Conservation (phyloP, 1,140 invertebrate genomes). For the Bombus huntii region DNA sequence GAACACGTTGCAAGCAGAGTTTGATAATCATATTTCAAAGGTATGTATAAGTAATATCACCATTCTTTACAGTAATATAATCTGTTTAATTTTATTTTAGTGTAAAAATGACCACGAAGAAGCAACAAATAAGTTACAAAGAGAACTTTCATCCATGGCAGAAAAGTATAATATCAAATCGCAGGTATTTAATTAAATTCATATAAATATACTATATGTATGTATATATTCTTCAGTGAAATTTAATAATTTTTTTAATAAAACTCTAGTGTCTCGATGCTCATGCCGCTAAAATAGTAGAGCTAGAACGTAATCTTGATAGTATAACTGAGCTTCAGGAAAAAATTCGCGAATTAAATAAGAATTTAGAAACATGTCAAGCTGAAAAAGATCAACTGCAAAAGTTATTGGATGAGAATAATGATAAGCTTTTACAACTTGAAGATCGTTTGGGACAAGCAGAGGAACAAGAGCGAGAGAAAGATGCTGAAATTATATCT, state of each 20-base stretch:
- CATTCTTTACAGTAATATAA: slow-evolving; percentile 3
- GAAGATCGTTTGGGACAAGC: slow-evolving; percentile 24
- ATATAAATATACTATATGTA: not conserved
- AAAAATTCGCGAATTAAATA: slow-evolving; percentile 42
- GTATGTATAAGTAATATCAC: slow-evolving; percentile 16
- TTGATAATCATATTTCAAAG: slow-evolving; percentile 33
- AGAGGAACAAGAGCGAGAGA: slow-evolving; percentile 50
- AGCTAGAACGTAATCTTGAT: slow-evolving; percentile 34
- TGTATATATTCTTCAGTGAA: not conserved
- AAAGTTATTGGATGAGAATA: slow-evolving; percentile 38
- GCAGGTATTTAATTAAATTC: slow-evolving; percentile 35
- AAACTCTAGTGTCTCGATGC: slow-evolving; percentile 43
- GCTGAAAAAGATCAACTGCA: slow-evolving; percentile 42
- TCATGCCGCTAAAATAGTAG: slow-evolving; percentile 21
- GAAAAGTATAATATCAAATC: slow-evolving; percentile 31
- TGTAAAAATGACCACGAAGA: slow-evolving; percentile 36
- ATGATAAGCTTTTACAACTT: slow-evolving; percentile 24
- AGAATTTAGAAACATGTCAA: slow-evolving; percentile 42
- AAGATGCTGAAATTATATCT: slow-evolving; percentile 51
- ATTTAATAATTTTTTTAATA: not conserved
- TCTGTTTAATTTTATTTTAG: slow-evolving; percentile 31
- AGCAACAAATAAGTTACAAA: slow-evolving; percentile 14
- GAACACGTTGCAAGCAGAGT: slow-evolving; percentile 12
- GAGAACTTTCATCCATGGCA: not conserved
- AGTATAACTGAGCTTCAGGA: slow-evolving; percentile 20